These are phyloP conservation scores for Enteromius viviparus DNA, from an alignment of 2,797 vertebrate genomes.

Conservation along the genomic window DNA sequence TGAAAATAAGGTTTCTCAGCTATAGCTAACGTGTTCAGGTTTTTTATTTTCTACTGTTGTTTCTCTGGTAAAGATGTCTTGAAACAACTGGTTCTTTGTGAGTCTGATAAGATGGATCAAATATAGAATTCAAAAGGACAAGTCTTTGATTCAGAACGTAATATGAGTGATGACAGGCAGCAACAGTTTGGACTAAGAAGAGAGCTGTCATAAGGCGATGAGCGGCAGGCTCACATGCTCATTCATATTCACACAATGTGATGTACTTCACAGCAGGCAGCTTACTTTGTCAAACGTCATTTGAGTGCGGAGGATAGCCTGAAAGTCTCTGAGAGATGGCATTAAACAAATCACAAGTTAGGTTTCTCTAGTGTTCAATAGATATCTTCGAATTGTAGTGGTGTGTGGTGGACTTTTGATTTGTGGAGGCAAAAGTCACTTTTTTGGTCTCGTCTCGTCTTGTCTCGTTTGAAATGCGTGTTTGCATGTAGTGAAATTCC, in stretches of 20 bases:
- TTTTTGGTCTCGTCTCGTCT: not conserved
- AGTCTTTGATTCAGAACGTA: constrained; percentile 50
- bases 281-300: constrained; percentile 42
- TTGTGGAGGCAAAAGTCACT: not conserved
- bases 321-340: constrained; percentile 29
- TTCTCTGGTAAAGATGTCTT: constrained; percentile 42
- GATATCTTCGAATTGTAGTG: not conserved
- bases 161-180: constrained; percentile 44
- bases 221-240: constrained; percentile 4
- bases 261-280: constrained; percentile 21
- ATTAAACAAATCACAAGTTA: constrained; percentile 9
- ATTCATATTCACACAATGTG: constrained; percentile 42
- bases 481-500: constrained; percentile 3
- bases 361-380: constrained; percentile 20
- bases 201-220: constrained; percentile 28
- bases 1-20: constrained; percentile 16
- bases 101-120: constrained; percentile 59
- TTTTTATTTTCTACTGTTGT: constrained; percentile 8
- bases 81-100: constrained; percentile 25
- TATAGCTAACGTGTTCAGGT: not conserved
- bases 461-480: not conserved
- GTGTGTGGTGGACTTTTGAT: not conserved
- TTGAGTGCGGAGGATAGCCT: constrained; percentile 5
- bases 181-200: constrained; percentile 17
- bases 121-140: constrained; percentile 32